Evolutionary conservation across 2,797 vertebrate species (phyloP), one percentile per base, ranked within the genome.

Genomic region (Luscinia megarhynchos): DNA sequence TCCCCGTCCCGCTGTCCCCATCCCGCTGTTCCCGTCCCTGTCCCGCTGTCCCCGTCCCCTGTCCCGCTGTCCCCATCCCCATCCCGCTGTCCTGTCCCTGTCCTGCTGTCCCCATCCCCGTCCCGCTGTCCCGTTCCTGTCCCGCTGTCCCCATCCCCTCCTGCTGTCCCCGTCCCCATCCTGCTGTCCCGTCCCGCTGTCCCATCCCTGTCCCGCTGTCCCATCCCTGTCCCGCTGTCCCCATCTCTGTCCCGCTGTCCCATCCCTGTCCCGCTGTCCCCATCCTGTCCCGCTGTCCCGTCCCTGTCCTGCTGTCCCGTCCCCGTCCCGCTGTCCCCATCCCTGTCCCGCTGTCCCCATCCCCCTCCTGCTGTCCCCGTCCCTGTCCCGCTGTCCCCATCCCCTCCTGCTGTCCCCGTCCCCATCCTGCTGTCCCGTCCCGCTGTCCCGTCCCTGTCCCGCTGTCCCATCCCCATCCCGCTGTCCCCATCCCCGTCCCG

Each of bases 341-440:
- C 8, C 41, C 41, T 43, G 2, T 43, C 17, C 41, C 4, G 9
- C 41, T 18, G 11, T 5, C 4, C 18, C 21, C 10, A 51, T 19
- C 29, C 50, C 2, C 0, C 0, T 29, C 32, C 32, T 10, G 24
- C 32, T 11, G 24, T 0, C 1, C 6, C 4, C 6, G 17, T 22
- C 32, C 32, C 2, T 0, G 1, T 23, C 26, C 43, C 6, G 26
- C 70, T 46, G 15, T 1, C 6, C 12, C 26, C 11, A 46, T 23
- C 41, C 41, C 2, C 2, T 20, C 64, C 40, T 4, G 8, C 5
- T 4, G 4, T 3, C 7, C 18, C 15, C 6, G 34, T 24, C 16
- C 38, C 2, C 0, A 0, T 11, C 23, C 64, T 11, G 15, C 30
- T 14, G 26, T 2, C 9, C 24, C 11, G 18, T 43, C 8, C 41